A percentile compares a stretch with the other conserved stretches of the same genome.
Evolutionary conservation across 2,797 vertebrate genomes (phyloP).

Genomic region (Hipposideros larvatus): DNA sequence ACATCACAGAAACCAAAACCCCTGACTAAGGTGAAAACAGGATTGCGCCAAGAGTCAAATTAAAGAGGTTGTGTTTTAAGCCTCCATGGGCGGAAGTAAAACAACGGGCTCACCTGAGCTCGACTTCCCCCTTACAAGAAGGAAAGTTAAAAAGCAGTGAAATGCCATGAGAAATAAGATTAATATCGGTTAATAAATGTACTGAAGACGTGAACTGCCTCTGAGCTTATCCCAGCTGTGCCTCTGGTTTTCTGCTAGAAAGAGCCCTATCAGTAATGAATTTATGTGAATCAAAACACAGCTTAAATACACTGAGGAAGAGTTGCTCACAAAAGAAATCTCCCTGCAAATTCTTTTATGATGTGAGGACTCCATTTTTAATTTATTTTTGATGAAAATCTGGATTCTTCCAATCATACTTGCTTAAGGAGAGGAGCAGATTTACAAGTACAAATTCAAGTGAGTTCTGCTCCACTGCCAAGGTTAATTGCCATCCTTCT

Average conservation of each 20-base stretch:
- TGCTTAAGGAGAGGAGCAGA: conserved; percentile 65
- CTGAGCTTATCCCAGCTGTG: fast-evolving
- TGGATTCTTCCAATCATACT: conserved; percentile 52
- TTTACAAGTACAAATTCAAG: conserved; percentile 63
- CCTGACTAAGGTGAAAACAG: neutral
- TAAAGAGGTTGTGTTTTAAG: neutral
- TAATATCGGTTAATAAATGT: neutral
- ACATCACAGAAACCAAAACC: conserved; percentile 18
- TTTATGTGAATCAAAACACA: neutral
- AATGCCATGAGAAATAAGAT: neutral
- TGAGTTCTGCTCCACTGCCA: conserved; percentile 58
- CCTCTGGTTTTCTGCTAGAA: neutral
- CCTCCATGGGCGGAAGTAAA: neutral
- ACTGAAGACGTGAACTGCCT: neutral
- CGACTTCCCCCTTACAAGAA: neutral
- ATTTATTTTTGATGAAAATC: conserved; percentile 77
- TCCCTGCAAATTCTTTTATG: conserved; percentile 23
- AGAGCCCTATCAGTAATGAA: neutral
- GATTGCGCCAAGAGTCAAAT: neutral
- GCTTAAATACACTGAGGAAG: neutral
- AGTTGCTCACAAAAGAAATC: conserved; percentile 23
- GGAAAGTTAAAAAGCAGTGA: neutral
- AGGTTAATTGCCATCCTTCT: conserved; percentile 60
- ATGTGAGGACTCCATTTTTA: conserved; percentile 60
- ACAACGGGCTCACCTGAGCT: conserved; percentile 14